Evolutionary conservation across 2,888 invertebrate genomes (phyloP), one percentile per base, ranked within the genome.

Genomic region (Cyaniris semiargus): DNA sequence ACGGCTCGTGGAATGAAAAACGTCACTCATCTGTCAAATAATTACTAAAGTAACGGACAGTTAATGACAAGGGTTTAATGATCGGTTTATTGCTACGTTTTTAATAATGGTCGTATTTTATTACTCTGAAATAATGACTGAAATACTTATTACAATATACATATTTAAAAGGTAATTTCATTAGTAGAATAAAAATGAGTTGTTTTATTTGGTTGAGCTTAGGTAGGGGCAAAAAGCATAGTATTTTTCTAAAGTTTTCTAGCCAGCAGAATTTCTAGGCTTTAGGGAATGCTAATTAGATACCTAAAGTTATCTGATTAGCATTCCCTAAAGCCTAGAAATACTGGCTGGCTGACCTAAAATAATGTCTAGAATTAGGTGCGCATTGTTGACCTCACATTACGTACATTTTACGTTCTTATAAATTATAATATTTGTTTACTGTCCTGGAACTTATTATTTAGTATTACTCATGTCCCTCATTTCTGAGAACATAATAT

Each of bases 51-150:
- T 74, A 27, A 74, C 74, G 53, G 48, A 13, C 74, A 53, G 27
- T 53, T 74, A 74, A 74, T 74, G 53, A 74, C 44, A 74, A 53
- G 53, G 74, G 74, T 74, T 44, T 74, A 74, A 74, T 74, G 74
- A 48, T 27, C 53, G 18, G 44, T 53, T 48, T 48, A 48, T 27
- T 48, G 44, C 23, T 13, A 31, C 44, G 27, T 23, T 74, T 74
- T 74, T 74, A 10, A 53, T 74, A 66, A 31, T 1, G 18, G 5
- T 31, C 5, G 60, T 31, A 66, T 31, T 66, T 66, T 66, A 31
- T 18, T 66, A 66, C 27, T 15, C 15, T 18, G 66, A 18, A 66
- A 66, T 27, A 13, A 27, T 13, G 4, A 66, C 15, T 31, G 21
- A 5, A 27, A 6, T 66, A 27, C 15, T 8, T 3, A 27, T 23